Conservation (phyloP, 1,140 invertebrate species). For the Calosoma granatense region DNA sequence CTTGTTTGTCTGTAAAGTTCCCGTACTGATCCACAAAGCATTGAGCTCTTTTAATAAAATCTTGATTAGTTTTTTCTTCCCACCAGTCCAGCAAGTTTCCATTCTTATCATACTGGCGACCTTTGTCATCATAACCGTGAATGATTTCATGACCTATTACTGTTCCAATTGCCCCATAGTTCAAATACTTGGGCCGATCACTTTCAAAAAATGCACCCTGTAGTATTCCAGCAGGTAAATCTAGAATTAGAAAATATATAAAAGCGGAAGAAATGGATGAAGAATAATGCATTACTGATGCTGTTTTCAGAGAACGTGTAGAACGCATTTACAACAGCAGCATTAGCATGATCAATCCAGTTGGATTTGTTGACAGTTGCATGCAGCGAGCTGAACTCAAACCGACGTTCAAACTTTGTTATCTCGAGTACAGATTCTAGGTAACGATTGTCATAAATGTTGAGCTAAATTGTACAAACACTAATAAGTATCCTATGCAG, state of each 20-base stretch:
- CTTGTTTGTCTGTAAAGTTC: slow-evolving; percentile 64
- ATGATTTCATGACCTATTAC: slow-evolving; percentile 92
- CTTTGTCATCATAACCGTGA: slow-evolving; percentile 83
- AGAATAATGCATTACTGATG: slow-evolving; percentile 51
- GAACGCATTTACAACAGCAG: slow-evolving; percentile 74
- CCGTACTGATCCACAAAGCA: slow-evolving; percentile 86
- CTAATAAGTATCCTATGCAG: background rate
- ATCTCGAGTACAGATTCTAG: slow-evolving; percentile 63
- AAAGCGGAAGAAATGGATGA: background rate
- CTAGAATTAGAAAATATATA: slow-evolving; percentile 30
- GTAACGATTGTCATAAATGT: slow-evolving; percentile 52
- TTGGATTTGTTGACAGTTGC: slow-evolving; percentile 75
- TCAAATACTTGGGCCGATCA: slow-evolving; percentile 76
- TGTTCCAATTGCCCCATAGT: slow-evolving; percentile 85
- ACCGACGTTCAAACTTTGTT: slow-evolving; percentile 62
- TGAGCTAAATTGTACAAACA: slow-evolving; percentile 37
- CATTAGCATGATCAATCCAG: slow-evolving; percentile 65
- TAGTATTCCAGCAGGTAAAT: slow-evolving; percentile 83
- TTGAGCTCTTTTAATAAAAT: slow-evolving; percentile 64
- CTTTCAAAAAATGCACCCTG: slow-evolving; percentile 79
- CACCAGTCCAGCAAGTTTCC: slow-evolving; percentile 82
- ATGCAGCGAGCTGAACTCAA: slow-evolving; percentile 61
- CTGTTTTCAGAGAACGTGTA: slow-evolving; percentile 76
- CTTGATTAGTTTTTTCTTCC: slow-evolving; percentile 59
- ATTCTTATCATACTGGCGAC: slow-evolving; percentile 77